Evolutionary conservation across 2,888 invertebrate genomes (phyloP), one percentile per base, ranked within the genome.

Genomic region (Cremastinae sp.): DNA sequence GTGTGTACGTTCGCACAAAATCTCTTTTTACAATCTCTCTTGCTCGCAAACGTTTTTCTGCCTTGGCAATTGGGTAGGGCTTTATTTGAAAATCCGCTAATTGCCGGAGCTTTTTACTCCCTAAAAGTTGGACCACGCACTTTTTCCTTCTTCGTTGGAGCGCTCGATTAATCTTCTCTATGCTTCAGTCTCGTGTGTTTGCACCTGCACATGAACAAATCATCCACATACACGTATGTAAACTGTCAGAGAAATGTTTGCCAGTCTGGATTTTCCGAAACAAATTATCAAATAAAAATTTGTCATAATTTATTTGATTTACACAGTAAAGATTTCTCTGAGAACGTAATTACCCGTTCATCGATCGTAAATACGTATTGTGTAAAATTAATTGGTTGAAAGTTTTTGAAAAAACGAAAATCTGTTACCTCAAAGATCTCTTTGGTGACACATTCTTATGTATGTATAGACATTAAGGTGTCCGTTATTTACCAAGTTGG

Each of bases 21-120:
- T 53, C 3, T 51, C 2, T 43, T 18, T 16, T 10, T n/a, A 14
- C 14, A 16, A 22, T 35, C 70, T 41, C 28, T 41, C 12, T 45
- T 18, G 20, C 45, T 61, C 35, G 8, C 43, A 47, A 41, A 43
- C 22, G 35, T 49, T 49, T 56, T 22, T 62, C 56, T n/a, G n/a
- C n/a, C n/a, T n/a, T n/a, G n/a, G 8, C 18, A 39, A 56, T 45
- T 55, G 28, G 43, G 10, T 39, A 18, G 39, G 28, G 61, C 61
- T 37, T 68, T 62, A 55, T 62, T 49, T 61, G 39, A 55, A 55
- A 74, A 68, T 49, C 39, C 35, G 35, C 56, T 69, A 68, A 62
- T 69, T 69, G 56, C 56, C 9, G 16, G 22, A 8, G 37, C 47
- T 66, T 56, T 8, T 47, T 18, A 12, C 10, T 16, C 55, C 72